Evolutionary conservation across 2,113 vertebrate species (phyloP).

Genomic region (Pituophis catenifer): DNA sequence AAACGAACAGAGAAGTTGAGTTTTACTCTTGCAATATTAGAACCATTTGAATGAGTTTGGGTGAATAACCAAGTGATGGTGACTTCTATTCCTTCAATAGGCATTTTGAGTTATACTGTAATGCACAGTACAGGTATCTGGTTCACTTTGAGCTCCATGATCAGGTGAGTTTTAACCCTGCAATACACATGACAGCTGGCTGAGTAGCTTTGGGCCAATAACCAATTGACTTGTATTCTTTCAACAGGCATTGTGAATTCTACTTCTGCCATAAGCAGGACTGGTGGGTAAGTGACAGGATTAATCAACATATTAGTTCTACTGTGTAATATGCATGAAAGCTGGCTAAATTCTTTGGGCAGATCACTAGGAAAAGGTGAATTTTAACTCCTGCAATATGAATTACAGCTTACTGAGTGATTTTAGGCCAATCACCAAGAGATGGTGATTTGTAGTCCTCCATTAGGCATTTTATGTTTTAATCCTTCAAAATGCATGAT

Average conservation of each 20-base stretch:
- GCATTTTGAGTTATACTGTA: too few relatives aligned
- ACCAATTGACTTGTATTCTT: neutral
- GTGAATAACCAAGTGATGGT: neutral
- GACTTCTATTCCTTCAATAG: too few relatives aligned
- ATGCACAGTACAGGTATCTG: too few relatives aligned
- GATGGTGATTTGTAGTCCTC: too few relatives aligned
- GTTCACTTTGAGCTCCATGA: too few relatives aligned
- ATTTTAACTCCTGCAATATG: neutral
- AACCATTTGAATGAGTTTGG: neutral
- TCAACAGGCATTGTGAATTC: neutral
- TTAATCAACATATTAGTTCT: neutral
- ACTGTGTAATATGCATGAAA: neutral
- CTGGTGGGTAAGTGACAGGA: neutral
- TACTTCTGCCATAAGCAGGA: neutral
- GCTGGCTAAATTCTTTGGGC: neutral
- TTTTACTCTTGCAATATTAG: neutral
- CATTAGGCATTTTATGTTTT: too few relatives aligned
- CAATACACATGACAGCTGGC: neutral
- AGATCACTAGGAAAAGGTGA: neutral
- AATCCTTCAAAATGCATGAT: too few relatives aligned
- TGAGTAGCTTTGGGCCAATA: neutral
- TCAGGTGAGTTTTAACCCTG: neutral
- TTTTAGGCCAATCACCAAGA: neutral
- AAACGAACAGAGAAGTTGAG: too few relatives aligned
- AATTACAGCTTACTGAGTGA: neutral